phyloP scores from a whole-genome alignment of 2,888 invertebrate genomes.

The Hirtodrosophila alboralis region DNA sequence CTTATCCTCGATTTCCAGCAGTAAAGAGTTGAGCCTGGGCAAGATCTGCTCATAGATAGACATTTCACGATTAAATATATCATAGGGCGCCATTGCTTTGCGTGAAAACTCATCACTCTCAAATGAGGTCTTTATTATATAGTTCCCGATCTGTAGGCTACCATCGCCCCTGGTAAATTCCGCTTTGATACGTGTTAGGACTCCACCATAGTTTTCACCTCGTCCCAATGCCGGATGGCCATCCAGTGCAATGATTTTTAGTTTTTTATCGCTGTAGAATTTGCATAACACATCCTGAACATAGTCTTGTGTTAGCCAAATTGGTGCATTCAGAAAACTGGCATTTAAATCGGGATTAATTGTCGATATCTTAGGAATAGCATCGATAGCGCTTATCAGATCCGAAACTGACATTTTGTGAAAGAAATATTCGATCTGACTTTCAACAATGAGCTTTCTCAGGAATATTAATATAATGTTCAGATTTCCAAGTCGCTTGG shows the following conservation, averaged over 20 bases:
- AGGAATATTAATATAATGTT: slow-evolving; percentile 1
- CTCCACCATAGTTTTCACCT: slow-evolving; percentile 82
- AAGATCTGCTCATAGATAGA: slow-evolving; percentile 81
- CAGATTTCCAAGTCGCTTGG: not conserved
- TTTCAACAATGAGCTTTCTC: slow-evolving; percentile 5
- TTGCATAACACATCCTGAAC: slow-evolving; percentile 65
- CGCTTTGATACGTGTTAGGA: slow-evolving; percentile 73
- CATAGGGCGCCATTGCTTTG: slow-evolving; percentile 78
- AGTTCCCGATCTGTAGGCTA: slow-evolving; percentile 56
- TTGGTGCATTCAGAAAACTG: slow-evolving; percentile 57
- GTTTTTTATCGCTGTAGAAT: slow-evolving; percentile 65
- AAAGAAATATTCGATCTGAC: slow-evolving; percentile 4
- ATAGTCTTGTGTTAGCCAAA: slow-evolving; percentile 78
- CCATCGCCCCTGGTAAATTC: slow-evolving; percentile 56
- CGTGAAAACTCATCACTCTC: slow-evolving; percentile 77
- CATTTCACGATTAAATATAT: slow-evolving; percentile 83
- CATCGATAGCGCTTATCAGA: slow-evolving; percentile 59
- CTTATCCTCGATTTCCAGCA: slow-evolving; percentile 69
- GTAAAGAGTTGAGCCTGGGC: slow-evolving; percentile 77
- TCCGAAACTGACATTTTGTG: slow-evolving; percentile 68
- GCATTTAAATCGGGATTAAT: slow-evolving; percentile 1
- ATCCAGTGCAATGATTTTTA: slow-evolving; percentile 62
- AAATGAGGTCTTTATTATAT: slow-evolving; percentile 80
- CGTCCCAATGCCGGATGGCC: slow-evolving; percentile 77
- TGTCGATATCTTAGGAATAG: slow-evolving; percentile 42